Evolutionary conservation across 2,888 invertebrate genomes (phyloP), one percentile per base, ranked within the genome.

Genomic region (Belgica antarctica): DNA sequence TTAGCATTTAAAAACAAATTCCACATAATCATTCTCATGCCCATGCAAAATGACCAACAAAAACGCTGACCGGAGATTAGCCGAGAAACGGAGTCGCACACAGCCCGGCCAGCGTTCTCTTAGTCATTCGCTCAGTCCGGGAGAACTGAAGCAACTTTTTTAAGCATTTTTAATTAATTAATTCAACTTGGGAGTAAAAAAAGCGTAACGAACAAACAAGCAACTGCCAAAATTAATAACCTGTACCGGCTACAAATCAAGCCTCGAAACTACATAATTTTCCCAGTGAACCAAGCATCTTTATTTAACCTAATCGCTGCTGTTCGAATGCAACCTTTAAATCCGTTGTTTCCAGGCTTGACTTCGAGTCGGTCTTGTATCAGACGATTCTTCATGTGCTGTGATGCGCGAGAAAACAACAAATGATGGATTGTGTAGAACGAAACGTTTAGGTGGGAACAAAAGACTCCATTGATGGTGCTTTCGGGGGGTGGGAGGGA

Each of bases 1-100:
- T 59, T 59, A 59, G 25, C 59, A 59, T 27, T 59, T 59, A 25
- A 52, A 59, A 59, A 59, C 27, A 59, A 22, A 27, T 59, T 59
- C n/a, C 59, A 4, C 59, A 59, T 25, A 24, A 59, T 59, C 59
- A 59, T 27, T 59, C 59, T 52, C 22, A 52, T 52, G 52, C 22
- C 12, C 52, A 52, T 52, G 52, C 52, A 52, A 52, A 17, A 52
- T 52, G 41, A 5, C 8, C 41, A 10, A 41, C 31, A 31, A 10
- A 41, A 41, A n/a, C n/a, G 41, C 10, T 10, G 41, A 41, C 41
- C 41, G 10, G 41, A 41, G 41, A 41, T 41, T 41, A 52, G 12
- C 17, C 7, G 52, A 15, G 52, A 52, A 41, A 52, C 7, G 41
- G 4, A 52, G 22, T 31, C 22, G 3, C 17, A 17, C 2, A 22